Conservation (phyloP, 1,140 invertebrate species). For the Atopsyche davidsoni region DNA sequence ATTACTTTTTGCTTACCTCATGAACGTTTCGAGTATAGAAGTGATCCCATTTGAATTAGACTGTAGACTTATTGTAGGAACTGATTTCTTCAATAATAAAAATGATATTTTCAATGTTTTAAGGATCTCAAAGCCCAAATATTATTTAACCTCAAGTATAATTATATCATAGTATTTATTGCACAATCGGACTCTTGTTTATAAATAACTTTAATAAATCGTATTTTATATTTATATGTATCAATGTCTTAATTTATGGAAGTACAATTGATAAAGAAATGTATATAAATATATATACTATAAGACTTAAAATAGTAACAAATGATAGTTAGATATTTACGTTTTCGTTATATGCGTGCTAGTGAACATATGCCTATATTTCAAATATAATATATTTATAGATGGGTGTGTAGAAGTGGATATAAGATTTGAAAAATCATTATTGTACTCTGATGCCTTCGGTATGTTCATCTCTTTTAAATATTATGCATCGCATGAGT, state of each 20-base stretch:
- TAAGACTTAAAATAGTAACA: slow-evolving; percentile 15
- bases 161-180: neutral
- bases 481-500: too few relatives aligned
- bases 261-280: slow-evolving; percentile 22
- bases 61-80: too few relatives aligned
- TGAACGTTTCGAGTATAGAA: neutral
- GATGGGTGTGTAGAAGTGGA: slow-evolving; percentile 7
- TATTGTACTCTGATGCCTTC: too few relatives aligned
- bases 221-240: neutral
- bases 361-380: slow-evolving; percentile 24
- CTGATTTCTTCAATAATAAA: slow-evolving; percentile 1
- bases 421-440: too few relatives aligned
- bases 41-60: neutral
- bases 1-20: slow-evolving; percentile 21
- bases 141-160: slow-evolving; percentile 10
- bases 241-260: slow-evolving; percentile 18
- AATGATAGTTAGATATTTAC: slow-evolving; percentile 14
- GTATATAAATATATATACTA: slow-evolving; percentile 18
- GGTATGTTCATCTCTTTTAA: too few relatives aligned
- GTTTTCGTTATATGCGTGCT: slow-evolving; percentile 19
- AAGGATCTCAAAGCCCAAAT: slow-evolving; percentile 25
- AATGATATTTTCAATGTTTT: slow-evolving; percentile 11
- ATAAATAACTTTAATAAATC: neutral
- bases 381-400: slow-evolving; percentile 24
- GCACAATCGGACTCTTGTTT: neutral